phyloP scores from a whole-genome alignment of 2,797 vertebrate genomes.

The Manis javanica region DNA sequence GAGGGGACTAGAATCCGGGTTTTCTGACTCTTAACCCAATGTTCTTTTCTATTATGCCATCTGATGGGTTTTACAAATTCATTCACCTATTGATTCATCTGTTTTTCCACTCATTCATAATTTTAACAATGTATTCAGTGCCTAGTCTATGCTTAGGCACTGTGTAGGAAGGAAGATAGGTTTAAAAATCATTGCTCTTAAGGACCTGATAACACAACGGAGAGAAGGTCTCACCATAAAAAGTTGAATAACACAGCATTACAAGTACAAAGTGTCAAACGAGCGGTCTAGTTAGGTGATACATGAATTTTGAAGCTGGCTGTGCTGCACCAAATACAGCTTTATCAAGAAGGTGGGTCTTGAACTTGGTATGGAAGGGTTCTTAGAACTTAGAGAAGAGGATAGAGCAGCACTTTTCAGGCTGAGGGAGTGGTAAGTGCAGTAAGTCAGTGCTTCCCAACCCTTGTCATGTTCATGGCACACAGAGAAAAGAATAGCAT shows the following conservation, averaged over 20 bases:
- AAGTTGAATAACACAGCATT: constrained; percentile 14
- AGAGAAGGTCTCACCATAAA: not conserved
- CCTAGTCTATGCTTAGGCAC: not conserved
- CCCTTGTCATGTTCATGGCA: not conserved
- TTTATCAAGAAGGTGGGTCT: constrained; percentile 10
- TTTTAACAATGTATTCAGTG: not conserved
- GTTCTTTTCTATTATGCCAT: constrained; percentile 13
- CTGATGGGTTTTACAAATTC: constrained; percentile 16
- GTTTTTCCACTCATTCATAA: not conserved
- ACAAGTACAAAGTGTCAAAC: not conserved
- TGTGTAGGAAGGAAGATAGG: not conserved
- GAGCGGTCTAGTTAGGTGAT: not conserved
- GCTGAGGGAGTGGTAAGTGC: not conserved
- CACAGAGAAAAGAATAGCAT: not conserved
- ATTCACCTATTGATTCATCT: constrained; percentile 2
- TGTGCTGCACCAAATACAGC: not conserved
- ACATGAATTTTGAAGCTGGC: not conserved
- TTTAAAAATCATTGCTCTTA: constrained; percentile 26
- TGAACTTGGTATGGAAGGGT: not conserved
- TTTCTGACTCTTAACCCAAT: constrained; percentile 23
- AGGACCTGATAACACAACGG: not conserved
- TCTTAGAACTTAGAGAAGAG: constrained; percentile 32
- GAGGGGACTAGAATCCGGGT: constrained; percentile 15
- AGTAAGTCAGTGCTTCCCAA: constrained; percentile 12
- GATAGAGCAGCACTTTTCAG: not conserved